Evolutionary conservation across 1,140 invertebrate genomes (phyloP).

Genomic region (Antheraea mylitta): DNA sequence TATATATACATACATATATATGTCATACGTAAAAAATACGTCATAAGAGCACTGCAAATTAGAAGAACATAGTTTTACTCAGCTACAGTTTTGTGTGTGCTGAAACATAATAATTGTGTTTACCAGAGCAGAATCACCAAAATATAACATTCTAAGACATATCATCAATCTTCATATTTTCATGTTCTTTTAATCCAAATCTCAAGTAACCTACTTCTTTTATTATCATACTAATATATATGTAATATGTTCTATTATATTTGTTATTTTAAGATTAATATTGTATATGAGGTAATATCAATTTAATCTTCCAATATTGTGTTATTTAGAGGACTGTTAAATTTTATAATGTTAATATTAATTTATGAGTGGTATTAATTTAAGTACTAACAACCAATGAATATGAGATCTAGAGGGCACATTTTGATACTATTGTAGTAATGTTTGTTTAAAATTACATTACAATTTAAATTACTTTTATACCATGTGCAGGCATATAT

Average conservation of each 20-base stretch:
- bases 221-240: background rate
- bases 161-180: background rate
- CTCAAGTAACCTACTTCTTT: background rate
- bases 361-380: background rate
- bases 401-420: too few relatives aligned
- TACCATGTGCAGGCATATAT: too few relatives aligned
- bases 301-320: background rate
- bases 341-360: background rate
- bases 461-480: too few relatives aligned
- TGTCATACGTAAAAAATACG: conserved; percentile 2
- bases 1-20: background rate
- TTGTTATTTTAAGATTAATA: background rate
- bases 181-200: background rate
- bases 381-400: background rate
- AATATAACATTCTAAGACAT: background rate
- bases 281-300: background rate
- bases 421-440: too few relatives aligned
- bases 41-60: background rate
- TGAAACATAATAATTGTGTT: background rate
- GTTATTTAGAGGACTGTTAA: background rate
- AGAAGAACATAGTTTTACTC: background rate
- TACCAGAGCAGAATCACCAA: background rate
- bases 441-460: too few relatives aligned
- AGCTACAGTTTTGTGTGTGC: background rate
- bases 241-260: too few relatives aligned